Evolutionary conservation across 2,888 invertebrate species (phyloP), one percentile per base, ranked within the genome.

Genomic region (Caenorhabditis panamensis): DNA sequence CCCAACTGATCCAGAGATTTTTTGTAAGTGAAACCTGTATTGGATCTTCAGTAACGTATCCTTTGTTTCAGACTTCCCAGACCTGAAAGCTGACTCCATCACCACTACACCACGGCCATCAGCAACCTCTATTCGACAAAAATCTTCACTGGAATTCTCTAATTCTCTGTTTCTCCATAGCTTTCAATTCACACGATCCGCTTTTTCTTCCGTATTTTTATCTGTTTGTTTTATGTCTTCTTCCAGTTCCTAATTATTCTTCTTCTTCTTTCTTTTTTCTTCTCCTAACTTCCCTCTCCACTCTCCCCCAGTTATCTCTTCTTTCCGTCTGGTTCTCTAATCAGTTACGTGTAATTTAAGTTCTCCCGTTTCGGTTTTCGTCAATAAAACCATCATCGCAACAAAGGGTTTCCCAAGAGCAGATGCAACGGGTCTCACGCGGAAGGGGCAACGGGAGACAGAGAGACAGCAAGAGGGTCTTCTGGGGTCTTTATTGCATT

Each of bases 1-100:
- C 24, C 0, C 47, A 26, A 2, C 37, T 80, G 2, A 69, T 80
- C 59, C 37, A 58, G n/a, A 31, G 56, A n/a, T 80, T 69, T 37
- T 80, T 80, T 24, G 62, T 77, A 31, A 68, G 68, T 68, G 61
- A 4, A 31, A 31, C 31, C 9, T 9, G 31, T 9, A 6, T 9
- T 31, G 31, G 31, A 4, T 6, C 13, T 41, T 13, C 41, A 41
- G 31, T 51, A 24, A 22, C 9, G 11, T 11, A 41, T 41, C 13
- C 2, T 13, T 13, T 13, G 11, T 41, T 41, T 41, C 41, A 41
- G 13, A 11, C 13, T 13, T 41, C 2, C 31, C 31, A 6, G 31
- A 31, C 4, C 41, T 41, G 2, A 41, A 2, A 6, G 13, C 41
- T 13, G 41, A 41, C 9, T 4, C 31, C 2, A 6, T 41, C 11